Evolutionary conservation across 1,140 invertebrate genomes (phyloP), one percentile per base, ranked within the genome.

Genomic region (Calliopsis andreniformis): DNA sequence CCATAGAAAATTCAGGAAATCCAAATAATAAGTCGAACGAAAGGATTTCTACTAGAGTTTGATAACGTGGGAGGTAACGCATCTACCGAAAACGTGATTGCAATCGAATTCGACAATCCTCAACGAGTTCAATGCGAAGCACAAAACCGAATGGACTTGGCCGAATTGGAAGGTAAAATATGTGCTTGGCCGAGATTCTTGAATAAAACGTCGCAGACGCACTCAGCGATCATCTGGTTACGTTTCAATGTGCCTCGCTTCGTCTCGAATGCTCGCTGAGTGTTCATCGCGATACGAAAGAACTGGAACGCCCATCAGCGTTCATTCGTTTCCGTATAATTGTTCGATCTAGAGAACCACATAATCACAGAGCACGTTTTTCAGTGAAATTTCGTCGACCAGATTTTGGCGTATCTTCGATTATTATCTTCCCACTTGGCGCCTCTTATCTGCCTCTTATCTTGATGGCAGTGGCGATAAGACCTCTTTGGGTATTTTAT

Each of bases 101-200:
- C 35, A 45, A 2, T 6, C 1, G 59, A 53, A 12, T 23, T 51
- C 49, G 23, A 66, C 63, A n/a, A 53, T 66, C 47, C 23, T 3
- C 14, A 1, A 59, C 43, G 62, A 72, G 62, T 43, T 47, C 61
- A 35, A 53, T 18, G 35, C 35, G 10, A 32, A 14, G 14, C 3
- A 75, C 28, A 75, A 75, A 66, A 35, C 32, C 39, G 49, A 49
- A 20, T 43, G 63, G 62, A 75, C 63, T 68, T 75, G 72, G 58
- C 51, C 72, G 62, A 18, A 66, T 67, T 67, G 30, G 51, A 39
- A 18, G 63, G 30, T 58, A 28, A 67, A 75, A 58, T 75, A 55
- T 58, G 30, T 68, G 42, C 42, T 67, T 75, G 62, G 63, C 62
- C 72, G 63, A 75, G 63, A 75, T 67, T 67, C 51, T 25, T 39